phyloP scores from a whole-genome alignment of 2,888 invertebrate species.

The Eugnorisma glareosa region DNA sequence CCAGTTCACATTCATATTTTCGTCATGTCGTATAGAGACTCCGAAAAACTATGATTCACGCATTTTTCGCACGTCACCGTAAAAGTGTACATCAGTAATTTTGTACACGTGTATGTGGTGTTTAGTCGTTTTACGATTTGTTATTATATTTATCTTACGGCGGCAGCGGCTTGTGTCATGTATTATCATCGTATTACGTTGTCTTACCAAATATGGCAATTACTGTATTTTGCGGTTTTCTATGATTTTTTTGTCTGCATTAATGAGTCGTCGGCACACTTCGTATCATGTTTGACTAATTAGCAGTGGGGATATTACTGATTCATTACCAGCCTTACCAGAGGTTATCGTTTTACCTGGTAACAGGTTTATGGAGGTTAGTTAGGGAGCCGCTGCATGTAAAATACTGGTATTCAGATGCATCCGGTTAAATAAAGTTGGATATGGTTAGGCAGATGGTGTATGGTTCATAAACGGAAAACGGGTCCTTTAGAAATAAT shows the following conservation, averaged over 20 bases:
- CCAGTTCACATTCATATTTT: constrained; percentile 51
- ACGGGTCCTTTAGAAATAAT: neutral
- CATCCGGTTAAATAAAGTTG: neutral
- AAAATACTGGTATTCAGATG: neutral
- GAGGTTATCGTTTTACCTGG: neutral
- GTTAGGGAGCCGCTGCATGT: neutral
- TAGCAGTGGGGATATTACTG: constrained; percentile 3
- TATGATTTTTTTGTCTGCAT: constrained; percentile 34
- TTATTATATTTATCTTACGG: constrained; percentile 47
- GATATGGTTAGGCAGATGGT: neutral
- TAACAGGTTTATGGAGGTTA: neutral
- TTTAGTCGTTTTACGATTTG: constrained; percentile 33
- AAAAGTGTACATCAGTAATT: constrained; percentile 14
- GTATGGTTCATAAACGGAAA: neutral
- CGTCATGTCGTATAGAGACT: constrained; percentile 28
- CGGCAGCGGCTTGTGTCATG: constrained; percentile 24
- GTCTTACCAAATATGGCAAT: constrained; percentile 37
- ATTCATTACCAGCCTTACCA: neutral
- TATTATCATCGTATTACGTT: constrained; percentile 35
- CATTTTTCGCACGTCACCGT: constrained; percentile 28
- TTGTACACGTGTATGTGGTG: neutral
- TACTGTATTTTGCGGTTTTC: constrained; percentile 33
- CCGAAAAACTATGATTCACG: constrained; percentile 50
- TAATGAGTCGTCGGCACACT: constrained; percentile 21
- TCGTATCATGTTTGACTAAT: constrained; percentile 18